Conservation (phyloP, 2,113 vertebrate species). For the Asarcornis scutulata region DNA sequence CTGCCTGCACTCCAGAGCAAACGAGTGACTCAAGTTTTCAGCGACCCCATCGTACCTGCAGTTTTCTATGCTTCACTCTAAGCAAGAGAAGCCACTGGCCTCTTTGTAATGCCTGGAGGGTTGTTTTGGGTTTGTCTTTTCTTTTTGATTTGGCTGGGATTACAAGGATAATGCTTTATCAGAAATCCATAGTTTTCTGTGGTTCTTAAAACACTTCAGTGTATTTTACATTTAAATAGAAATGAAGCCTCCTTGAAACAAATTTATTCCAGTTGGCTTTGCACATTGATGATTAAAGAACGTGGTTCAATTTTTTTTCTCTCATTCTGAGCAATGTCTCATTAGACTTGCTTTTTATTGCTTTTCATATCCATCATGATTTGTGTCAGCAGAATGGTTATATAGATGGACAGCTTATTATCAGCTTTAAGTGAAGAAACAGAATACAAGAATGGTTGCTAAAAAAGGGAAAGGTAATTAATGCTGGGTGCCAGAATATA, state of each 20-base stretch:
- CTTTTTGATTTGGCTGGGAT: not conserved
- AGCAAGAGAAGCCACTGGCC: not conserved
- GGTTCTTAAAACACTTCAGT: not conserved
- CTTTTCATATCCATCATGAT: constrained; percentile 61
- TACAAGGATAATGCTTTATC: not conserved
- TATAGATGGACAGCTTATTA: constrained; percentile 56
- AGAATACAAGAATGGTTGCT: constrained; percentile 9
- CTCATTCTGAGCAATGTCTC: constrained; percentile 46
- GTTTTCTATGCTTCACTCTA: not conserved
- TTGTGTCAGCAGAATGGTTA: constrained; percentile 54
- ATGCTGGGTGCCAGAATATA: not conserved
- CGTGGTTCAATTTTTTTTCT: not conserved
- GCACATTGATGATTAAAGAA: constrained; percentile 56
- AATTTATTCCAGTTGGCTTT: constrained; percentile 44
- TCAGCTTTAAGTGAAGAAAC: constrained; percentile 49
- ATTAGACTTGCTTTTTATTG: constrained; percentile 61
- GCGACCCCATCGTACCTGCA: not conserved
- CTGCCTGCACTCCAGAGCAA: not conserved
- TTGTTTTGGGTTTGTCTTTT: not conserved
- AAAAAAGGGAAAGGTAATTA: constrained; percentile 58
- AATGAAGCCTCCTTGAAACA: constrained; percentile 20
- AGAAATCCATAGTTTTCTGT: not conserved
- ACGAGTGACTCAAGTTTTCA: not conserved
- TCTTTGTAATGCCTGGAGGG: not conserved
- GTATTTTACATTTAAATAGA: constrained; percentile 55